Conservation (phyloP, 1,140 invertebrate genomes). For the Psilanteris sp. region DNA sequence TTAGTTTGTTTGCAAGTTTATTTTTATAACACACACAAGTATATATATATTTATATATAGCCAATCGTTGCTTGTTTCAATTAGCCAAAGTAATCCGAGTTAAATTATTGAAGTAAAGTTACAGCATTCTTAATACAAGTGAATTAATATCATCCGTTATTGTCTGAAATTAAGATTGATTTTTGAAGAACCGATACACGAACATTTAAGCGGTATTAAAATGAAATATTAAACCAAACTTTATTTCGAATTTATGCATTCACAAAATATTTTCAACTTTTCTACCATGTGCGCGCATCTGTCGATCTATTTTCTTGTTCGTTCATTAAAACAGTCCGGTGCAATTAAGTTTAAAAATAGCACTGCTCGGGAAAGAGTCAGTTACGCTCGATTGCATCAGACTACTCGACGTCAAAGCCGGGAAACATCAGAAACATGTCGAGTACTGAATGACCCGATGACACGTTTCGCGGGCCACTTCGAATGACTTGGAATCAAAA, state of each 20-base stretch:
- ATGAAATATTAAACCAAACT: too few species aligned
- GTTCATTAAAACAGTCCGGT: slow-evolving; percentile 75
- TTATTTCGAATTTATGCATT: too few species aligned
- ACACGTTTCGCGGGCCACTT: slow-evolving; percentile 47
- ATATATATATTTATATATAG: too few species aligned
- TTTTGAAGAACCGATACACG: too few species aligned
- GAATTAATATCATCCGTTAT: too few species aligned
- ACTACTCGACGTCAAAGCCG: slow-evolving; percentile 63
- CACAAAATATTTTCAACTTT: slow-evolving; percentile 22
- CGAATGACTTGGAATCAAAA: background rate
- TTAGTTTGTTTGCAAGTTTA: too few species aligned
- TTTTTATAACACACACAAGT: too few species aligned
- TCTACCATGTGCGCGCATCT: slow-evolving; percentile 33
- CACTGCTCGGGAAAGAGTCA: slow-evolving; percentile 69
- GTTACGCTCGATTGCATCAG: slow-evolving; percentile 78
- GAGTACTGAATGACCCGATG: slow-evolving; percentile 7
- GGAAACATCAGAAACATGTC: slow-evolving; percentile 45
- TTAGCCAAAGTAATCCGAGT: too few species aligned
- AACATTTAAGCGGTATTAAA: background rate
- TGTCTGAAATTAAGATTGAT: too few species aligned
- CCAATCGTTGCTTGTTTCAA: too few species aligned
- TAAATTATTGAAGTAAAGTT: too few species aligned
- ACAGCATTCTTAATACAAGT: too few species aligned
- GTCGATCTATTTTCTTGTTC: slow-evolving; percentile 68
- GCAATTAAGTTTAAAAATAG: slow-evolving; percentile 79